Conservation (phyloP, 2,113 vertebrate genomes). For the Gorsachius goisagi region DNA sequence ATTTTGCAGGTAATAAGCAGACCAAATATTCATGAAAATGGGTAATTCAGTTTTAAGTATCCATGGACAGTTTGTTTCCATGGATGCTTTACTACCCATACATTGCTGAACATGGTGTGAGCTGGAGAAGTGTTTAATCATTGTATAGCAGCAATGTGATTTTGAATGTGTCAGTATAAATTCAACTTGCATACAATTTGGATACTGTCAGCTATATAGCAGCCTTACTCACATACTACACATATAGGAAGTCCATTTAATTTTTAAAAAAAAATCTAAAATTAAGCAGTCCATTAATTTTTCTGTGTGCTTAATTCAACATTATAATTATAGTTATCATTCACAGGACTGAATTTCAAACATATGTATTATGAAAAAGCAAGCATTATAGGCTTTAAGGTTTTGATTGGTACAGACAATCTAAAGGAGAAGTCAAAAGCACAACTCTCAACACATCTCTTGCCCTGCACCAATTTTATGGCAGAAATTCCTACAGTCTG, state of each 20-base stretch:
- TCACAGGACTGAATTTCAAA: neutral
- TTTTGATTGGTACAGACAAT: neutral
- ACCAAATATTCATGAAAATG: slow-evolving; percentile 45
- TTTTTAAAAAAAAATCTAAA: neutral
- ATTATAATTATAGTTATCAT: neutral
- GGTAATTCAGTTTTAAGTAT: slow-evolving; percentile 46
- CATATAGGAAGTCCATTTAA: neutral
- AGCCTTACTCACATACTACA: neutral
- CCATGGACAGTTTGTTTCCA: neutral
- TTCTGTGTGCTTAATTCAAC: neutral
- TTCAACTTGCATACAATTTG: neutral
- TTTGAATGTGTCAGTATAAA: neutral
- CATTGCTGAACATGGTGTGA: neutral
- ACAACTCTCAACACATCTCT: neutral
- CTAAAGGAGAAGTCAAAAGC: neutral
- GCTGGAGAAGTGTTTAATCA: neutral
- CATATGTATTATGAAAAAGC: neutral
- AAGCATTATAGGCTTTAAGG: neutral
- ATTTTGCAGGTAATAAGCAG: slow-evolving; percentile 37
- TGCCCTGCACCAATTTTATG: neutral
- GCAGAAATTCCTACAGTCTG: neutral
- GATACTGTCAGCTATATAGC: neutral
- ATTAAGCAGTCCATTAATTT: neutral
- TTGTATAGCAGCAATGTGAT: neutral
- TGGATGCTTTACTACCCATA: neutral